These are phyloP conservation scores for Eupithecia pulchellata DNA, from an alignment of 2,888 invertebrate species.

Conservation along the genomic window DNA sequence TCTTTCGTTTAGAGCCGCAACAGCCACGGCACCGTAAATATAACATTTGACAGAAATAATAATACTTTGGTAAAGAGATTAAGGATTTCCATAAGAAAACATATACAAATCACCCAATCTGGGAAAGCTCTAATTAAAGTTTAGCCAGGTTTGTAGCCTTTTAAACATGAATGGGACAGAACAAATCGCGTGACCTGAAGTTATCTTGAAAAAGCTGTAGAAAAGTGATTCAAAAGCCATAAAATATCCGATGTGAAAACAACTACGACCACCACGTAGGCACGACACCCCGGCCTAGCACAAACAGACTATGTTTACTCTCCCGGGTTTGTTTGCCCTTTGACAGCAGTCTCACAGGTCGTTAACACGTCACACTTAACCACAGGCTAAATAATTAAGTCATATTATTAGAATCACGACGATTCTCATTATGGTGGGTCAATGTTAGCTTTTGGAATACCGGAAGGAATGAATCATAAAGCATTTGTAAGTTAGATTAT, in stretches of 20 bases:
- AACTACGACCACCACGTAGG: slow-evolving; percentile 68
- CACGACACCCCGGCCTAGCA: slow-evolving; percentile 63
- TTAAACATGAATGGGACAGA: no score
- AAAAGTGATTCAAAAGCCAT: slow-evolving; percentile 38
- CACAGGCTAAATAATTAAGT: slow-evolving; percentile 49
- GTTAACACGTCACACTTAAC: slow-evolving; percentile 80
- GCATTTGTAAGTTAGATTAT: neutral
- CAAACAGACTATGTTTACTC: slow-evolving; percentile 72
- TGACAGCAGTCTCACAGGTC: slow-evolving; percentile 84
- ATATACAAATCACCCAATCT: no score
- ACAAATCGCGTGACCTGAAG: neutral
- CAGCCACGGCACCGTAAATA: no score
- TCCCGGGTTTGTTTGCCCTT: slow-evolving; percentile 75
- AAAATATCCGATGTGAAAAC: slow-evolving; percentile 38
- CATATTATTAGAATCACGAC: slow-evolving; percentile 21
- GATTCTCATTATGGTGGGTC: slow-evolving; percentile 21
- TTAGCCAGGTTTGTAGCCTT: no score
- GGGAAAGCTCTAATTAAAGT: no score
- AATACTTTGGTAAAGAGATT: no score
- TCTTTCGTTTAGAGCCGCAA: no score
- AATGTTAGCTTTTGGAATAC: slow-evolving; percentile 34
- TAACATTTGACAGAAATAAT: no score
- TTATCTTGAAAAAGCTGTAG: neutral
- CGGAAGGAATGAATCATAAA: slow-evolving; percentile 28
- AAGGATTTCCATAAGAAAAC: no score